Percentiles rank a stretch among this genome's conserved stretches.
These are phyloP conservation scores for Epirrhoe tristata DNA, from an alignment of 2,888 invertebrate genomes.

Conservation along the genomic window DNA sequence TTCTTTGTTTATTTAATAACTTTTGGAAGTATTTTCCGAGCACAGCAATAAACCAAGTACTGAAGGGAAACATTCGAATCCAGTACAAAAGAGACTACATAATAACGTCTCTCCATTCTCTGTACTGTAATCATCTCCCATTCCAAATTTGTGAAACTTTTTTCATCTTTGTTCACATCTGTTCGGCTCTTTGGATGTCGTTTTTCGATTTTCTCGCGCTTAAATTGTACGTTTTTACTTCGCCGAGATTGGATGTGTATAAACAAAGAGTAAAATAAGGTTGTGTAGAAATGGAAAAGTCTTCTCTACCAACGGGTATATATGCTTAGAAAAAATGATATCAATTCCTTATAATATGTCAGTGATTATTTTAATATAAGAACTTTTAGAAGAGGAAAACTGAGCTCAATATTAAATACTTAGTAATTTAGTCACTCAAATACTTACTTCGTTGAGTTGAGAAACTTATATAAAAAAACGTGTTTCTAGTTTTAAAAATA, in stretches of 20 bases:
- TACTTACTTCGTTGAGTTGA: too few species aligned
- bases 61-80: slow-evolving; percentile 76
- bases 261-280: slow-evolving; percentile 20
- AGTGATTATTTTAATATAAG: too few species aligned
- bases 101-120: slow-evolving; percentile 80
- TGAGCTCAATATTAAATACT: too few species aligned
- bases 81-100: slow-evolving; percentile 79
- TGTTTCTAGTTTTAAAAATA: too few species aligned
- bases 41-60: slow-evolving; percentile 69
- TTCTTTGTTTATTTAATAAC: slow-evolving; percentile 64
- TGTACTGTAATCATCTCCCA: slow-evolving; percentile 82
- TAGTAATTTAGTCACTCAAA: too few species aligned
- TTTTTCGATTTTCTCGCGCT: slow-evolving; percentile 66
- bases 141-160: slow-evolving; percentile 80
- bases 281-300: slow-evolving; percentile 11
- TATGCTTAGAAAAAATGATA: background rate
- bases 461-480: too few species aligned
- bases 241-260: slow-evolving; percentile 22
- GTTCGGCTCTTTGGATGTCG: slow-evolving; percentile 66
- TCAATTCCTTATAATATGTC: background rate
- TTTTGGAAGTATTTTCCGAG: slow-evolving; percentile 62
- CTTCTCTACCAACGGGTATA: background rate
- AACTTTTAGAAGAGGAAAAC: too few species aligned
- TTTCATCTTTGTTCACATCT: slow-evolving; percentile 84
- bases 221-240: slow-evolving; percentile 43